Percentiles rank a stretch among this genome's conserved stretches.
Conservation (phyloP, 2,113 vertebrate species). For the Ranitomeya imitator region DNA sequence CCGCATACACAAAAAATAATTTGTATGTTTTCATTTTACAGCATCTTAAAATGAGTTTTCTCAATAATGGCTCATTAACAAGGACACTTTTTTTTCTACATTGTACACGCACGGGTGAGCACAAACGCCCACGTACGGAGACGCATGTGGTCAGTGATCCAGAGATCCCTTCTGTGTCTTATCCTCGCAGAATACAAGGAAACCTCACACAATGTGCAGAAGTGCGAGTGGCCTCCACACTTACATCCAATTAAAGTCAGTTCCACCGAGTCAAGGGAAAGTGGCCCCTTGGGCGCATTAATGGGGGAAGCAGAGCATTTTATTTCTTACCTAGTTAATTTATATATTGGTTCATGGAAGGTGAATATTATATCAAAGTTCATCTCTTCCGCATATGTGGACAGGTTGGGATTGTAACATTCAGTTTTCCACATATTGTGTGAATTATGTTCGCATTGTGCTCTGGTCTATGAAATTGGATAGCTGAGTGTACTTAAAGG, state of each 20-base stretch:
- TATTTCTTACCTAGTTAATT: background rate
- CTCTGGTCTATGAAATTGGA: background rate
- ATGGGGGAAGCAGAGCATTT: background rate
- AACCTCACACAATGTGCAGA: background rate
- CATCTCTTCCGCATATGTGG: background rate
- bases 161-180: background rate
- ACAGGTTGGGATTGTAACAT: background rate
- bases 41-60: slow-evolving; percentile 1
- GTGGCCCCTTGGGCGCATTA: background rate
- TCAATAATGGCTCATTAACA: background rate
- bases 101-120: background rate
- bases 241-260: slow-evolving; percentile 16
- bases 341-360: slow-evolving; percentile 6
- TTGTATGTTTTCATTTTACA: background rate
- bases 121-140: background rate
- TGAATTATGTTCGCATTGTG: background rate
- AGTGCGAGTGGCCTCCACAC: background rate
- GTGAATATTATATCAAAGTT: background rate
- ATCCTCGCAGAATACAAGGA: background rate
- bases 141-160: background rate
- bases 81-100: background rate
- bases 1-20: background rate
- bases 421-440: background rate
- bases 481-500: background rate
- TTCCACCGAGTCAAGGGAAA: background rate